Base-by-base conservation (phyloP, 2,888 invertebrate species). In the Leucophora obtusa region DNA sequence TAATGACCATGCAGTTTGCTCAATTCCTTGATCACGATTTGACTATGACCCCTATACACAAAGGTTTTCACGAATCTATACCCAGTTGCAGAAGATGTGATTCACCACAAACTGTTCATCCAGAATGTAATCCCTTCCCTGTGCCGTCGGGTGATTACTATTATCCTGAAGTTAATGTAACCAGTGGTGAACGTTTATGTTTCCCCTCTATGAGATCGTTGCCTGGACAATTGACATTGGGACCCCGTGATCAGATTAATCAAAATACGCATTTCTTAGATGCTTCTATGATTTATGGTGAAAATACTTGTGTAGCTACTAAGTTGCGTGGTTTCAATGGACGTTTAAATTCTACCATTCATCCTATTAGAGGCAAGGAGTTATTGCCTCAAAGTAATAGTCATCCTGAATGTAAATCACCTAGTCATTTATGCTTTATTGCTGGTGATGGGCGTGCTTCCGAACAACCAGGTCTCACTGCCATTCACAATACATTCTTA, bases 1-100 rank as follows among this genome's bases (percentile, higher is more conserved):
- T 98, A 17, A 96, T 98, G 95, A 93, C 96, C 51, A 98, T 98
- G 98, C 98, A 98, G 91, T 98, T 94, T 86, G 98, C 97, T 0
- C 98, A 98, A 89, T 95, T 98, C 86, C 89, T 98, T 18, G 98
- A 98, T 89, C 98, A 98, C 91, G 98, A 98, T 89, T 92, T 98
- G 65, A 98, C 98, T 0, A 94, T 97, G 93, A 97, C 98, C 0
- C 98, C 97, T 1, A 96, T 97, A 71, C 96, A 96, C 86, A 96
- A 96, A 92, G 96, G 96, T 85, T 96, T 96, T 92, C 95, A 95
- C 87, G 96, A 97, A 85, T 96, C 96, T 0, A 96, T 97, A 83
- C 96, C 97, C 0, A 95, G 96, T 87, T 97, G 97, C 85, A 93
- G 97, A 54, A 93, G 96, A 0, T 98, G 98, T 87, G 96, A 98